These are phyloP conservation scores for Syngnathoides biaculeatus DNA, from an alignment of 2,113 vertebrate genomes.

Conservation along the genomic window DNA sequence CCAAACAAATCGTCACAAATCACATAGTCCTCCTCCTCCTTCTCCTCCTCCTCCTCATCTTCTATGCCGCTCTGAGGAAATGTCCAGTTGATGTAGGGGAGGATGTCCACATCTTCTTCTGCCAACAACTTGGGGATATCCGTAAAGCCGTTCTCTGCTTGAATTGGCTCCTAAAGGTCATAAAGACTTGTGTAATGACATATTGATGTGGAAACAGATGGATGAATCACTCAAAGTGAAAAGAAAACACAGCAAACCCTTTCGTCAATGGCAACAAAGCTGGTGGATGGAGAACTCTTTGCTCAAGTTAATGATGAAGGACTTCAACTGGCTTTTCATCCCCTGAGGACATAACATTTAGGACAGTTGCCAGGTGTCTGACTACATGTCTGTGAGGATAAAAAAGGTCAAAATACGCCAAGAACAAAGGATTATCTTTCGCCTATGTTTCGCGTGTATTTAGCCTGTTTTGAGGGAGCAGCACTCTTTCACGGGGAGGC, in stretches of 20 bases:
- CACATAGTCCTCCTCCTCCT: not conserved
- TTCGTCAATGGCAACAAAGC: slow-evolving; percentile 86
- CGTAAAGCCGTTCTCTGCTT: slow-evolving; percentile 51
- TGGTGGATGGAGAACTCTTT: slow-evolving; percentile 85
- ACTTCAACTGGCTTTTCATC: slow-evolving; percentile 79
- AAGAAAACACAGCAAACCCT: slow-evolving; percentile 69
- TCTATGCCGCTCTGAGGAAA: not conserved
- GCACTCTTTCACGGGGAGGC: too few relatives aligned
- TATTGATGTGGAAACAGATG: not conserved
- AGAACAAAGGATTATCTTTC: not conserved
- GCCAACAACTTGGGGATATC: slow-evolving; percentile 73
- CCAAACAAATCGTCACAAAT: too few relatives aligned
- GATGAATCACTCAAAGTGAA: not conserved
- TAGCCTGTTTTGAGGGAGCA: too few relatives aligned
- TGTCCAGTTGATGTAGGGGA: slow-evolving; percentile 78
- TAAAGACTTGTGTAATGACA: not conserved
- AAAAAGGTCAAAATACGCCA: not conserved
- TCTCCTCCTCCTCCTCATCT: not conserved
- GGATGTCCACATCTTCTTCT: slow-evolving; percentile 80
- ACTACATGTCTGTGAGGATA: not conserved
- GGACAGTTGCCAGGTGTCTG: not conserved
- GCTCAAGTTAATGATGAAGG: slow-evolving; percentile 79
- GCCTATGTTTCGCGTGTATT: too few relatives aligned
- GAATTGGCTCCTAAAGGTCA: slow-evolving; percentile 43
- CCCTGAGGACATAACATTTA: slow-evolving; percentile 61